Evolutionary conservation across 2,888 invertebrate species (phyloP).

Genomic region (Iselma pallidipennis): DNA sequence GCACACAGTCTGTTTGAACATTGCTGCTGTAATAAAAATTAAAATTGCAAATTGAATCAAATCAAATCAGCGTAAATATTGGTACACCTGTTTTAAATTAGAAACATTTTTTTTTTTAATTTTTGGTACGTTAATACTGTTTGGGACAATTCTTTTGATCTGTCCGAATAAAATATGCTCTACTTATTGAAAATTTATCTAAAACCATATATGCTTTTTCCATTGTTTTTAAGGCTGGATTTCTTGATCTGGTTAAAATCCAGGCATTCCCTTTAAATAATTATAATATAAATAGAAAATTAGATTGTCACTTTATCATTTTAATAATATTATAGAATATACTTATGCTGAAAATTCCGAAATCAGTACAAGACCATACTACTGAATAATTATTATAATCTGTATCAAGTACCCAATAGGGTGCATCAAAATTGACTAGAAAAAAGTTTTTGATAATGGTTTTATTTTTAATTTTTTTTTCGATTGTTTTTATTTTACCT

Average conservation of each 20-base stretch:
- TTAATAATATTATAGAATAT: constrained; percentile 32
- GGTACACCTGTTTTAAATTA: no score
- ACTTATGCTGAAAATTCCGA: constrained; percentile 62
- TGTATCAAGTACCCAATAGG: constrained; percentile 68
- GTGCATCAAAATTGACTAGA: constrained; percentile 58
- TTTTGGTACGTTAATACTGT: no score
- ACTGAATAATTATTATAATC: constrained; percentile 66
- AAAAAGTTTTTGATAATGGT: constrained; percentile 32
- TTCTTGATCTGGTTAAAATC: constrained; percentile 67
- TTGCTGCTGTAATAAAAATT: no score
- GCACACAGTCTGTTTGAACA: no score
- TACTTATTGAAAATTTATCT: constrained; percentile 63
- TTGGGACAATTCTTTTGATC: constrained; percentile 65
- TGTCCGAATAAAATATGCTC: constrained; percentile 63
- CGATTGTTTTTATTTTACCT: constrained; percentile 45
- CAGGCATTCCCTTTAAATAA: constrained; percentile 56
- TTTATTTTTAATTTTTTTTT: constrained; percentile 33
- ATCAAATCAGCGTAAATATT: no score
- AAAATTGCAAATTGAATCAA: no score
- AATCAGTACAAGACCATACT: constrained; percentile 65
- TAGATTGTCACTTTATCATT: constrained; percentile 39
- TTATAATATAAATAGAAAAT: constrained; percentile 25
- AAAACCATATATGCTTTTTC: constrained; percentile 63
- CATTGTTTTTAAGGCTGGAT: constrained; percentile 61
- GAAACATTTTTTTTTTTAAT: no score